These are phyloP conservation scores for Mastomys natalensis DNA, from an alignment of 2,113 vertebrate genomes.

Conservation along the genomic window DNA sequence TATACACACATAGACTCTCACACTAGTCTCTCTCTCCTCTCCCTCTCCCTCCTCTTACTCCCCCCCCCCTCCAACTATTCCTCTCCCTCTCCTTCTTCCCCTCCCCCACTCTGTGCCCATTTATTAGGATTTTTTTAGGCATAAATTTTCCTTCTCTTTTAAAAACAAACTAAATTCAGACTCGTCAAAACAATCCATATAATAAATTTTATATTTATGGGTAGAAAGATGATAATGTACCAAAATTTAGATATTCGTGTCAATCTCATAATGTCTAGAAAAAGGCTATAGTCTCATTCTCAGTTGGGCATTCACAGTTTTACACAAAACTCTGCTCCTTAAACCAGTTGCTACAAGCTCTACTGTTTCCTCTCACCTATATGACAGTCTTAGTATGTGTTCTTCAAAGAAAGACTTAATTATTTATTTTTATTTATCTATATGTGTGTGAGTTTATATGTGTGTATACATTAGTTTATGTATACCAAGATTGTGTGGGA, in stretches of 20 bases:
- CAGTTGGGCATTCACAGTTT: background rate
- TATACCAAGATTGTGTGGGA: no score
- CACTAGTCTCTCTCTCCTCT: no score
- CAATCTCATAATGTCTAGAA: background rate
- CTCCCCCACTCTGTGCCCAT: no score
- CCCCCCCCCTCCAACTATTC: no score
- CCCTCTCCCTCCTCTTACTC: no score
- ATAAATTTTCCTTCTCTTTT: no score
- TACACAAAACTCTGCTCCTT: background rate
- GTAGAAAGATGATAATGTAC: background rate
- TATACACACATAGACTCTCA: no score
- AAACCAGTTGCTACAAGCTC: background rate
- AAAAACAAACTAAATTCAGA: no score
- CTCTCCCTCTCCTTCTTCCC: no score
- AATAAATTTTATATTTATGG: slow-evolving; percentile 27
- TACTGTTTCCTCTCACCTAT: background rate
- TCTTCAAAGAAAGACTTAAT: background rate
- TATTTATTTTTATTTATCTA: background rate
- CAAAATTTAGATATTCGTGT: background rate
- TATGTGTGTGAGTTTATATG: background rate
- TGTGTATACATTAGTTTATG: background rate
- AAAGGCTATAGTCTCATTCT: background rate
- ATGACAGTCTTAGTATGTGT: background rate
- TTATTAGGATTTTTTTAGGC: no score
- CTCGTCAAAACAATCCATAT: background rate